These are phyloP conservation scores for Mylabris phalerata DNA, from an alignment of 1,140 invertebrate genomes.

Conservation along the genomic window DNA sequence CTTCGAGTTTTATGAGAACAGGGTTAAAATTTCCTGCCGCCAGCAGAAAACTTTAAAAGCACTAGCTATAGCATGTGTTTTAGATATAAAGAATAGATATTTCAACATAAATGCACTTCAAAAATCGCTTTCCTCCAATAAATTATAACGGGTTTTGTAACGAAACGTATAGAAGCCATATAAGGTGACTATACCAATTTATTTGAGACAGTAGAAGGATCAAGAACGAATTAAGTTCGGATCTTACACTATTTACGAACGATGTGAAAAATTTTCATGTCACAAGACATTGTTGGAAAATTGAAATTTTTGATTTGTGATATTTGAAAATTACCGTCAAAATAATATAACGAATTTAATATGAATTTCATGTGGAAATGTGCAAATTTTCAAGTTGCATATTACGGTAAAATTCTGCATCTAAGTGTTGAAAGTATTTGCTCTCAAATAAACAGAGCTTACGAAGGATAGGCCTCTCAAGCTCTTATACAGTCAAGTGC, in stretches of 20 bases:
- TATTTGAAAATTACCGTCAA: too few relatives aligned
- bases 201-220: constrained; percentile 5
- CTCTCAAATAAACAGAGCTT: constrained; percentile 15
- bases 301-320: too few relatives aligned
- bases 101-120: constrained; percentile 17
- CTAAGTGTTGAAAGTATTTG: constrained; percentile 11
- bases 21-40: constrained; percentile 16
- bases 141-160: constrained; percentile 5
- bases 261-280: background rate
- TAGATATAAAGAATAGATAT: constrained; percentile 18
- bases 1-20: constrained; percentile 14
- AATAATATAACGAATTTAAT: too few relatives aligned
- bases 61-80: constrained; percentile 16
- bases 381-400: constrained; percentile 1
- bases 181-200: constrained; percentile 8
- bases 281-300: too few relatives aligned
- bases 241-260: constrained; percentile 7
- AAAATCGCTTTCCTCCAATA: constrained; percentile 14
- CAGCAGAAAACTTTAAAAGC: constrained; percentile 16
- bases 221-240: constrained; percentile 5
- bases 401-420: constrained; percentile 5
- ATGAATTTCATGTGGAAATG: background rate
- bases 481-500: constrained; percentile 9
- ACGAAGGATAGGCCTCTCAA: constrained; percentile 2
- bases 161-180: background rate